These are phyloP conservation scores for Drosophila hydei DNA, from an alignment of 1,140 invertebrate species.

Conservation along the genomic window DNA sequence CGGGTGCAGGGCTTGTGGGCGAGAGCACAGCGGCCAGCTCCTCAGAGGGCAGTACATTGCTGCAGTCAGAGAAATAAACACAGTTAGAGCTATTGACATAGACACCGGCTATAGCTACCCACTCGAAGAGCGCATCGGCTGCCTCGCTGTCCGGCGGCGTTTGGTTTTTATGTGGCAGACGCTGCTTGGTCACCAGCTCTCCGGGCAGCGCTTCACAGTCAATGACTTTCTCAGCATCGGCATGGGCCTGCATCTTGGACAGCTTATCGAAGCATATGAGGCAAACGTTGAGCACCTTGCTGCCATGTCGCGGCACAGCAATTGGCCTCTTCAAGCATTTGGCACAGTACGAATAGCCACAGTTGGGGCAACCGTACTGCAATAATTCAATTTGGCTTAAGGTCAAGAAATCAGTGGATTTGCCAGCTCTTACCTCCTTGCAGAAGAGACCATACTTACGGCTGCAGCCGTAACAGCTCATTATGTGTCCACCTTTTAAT, in stretches of 20 bases:
- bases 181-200: conserved; percentile 57
- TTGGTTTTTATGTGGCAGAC: conserved; percentile 37
- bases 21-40: conserved; percentile 63
- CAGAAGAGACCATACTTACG: conserved; percentile 85
- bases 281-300: conserved; percentile 73
- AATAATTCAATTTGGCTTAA: conserved; percentile 12
- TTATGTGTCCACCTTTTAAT: conserved; percentile 31
- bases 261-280: conserved; percentile 77
- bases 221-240: conserved; percentile 66
- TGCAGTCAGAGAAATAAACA: conserved; percentile 14
- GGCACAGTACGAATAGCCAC: conserved; percentile 87
- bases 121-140: conserved; percentile 66
- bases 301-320: conserved; percentile 79
- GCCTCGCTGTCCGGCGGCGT: conserved; percentile 65
- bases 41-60: conserved; percentile 54
- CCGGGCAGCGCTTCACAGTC: conserved; percentile 73
- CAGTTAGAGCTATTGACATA: background rate
- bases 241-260: conserved; percentile 58
- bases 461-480: conserved; percentile 85
- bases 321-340: conserved; percentile 86
- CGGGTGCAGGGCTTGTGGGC: conserved; percentile 47
- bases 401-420: background rate
- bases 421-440: conserved; percentile 83
- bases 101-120: background rate
- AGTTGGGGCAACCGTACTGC: conserved; percentile 86